phyloP scores from a whole-genome alignment of 2,888 invertebrate genomes.

The Leucophora obtusa region DNA sequence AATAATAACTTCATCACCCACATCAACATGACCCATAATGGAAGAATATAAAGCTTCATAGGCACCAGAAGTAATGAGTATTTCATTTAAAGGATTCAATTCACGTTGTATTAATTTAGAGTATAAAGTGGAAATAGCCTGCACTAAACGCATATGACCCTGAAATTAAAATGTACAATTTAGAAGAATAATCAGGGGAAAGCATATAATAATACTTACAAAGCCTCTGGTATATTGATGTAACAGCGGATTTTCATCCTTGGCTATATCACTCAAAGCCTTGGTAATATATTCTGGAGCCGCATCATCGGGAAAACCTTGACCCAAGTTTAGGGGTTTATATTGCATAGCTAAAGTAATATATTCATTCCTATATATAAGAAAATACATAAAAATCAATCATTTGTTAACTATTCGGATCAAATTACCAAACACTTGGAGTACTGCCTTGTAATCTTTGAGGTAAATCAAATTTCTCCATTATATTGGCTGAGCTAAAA shows the following conservation, averaged over 20 bases:
- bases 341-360: slow-evolving; percentile 88
- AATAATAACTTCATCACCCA: slow-evolving; percentile 94
- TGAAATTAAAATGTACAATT: slow-evolving; percentile 73
- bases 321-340: slow-evolving; percentile 95
- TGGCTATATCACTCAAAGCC: slow-evolving; percentile 84
- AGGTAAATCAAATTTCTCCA: slow-evolving; percentile 77
- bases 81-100: slow-evolving; percentile 91
- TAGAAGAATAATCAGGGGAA: slow-evolving; percentile 1
- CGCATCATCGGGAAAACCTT: slow-evolving; percentile 96
- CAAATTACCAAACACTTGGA: slow-evolving; percentile 75
- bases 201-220: slow-evolving; percentile 81
- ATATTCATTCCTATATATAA: slow-evolving; percentile 92
- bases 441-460: slow-evolving; percentile 76
- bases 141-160: slow-evolving; percentile 95
- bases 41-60: slow-evolving; percentile 95
- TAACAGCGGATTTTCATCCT: slow-evolving; percentile 85
- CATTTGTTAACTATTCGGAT: slow-evolving; percentile 2
- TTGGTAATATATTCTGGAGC: slow-evolving; percentile 90
- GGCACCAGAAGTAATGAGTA: slow-evolving; percentile 94
- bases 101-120: slow-evolving; percentile 86
- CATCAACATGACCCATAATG: slow-evolving; percentile 90
- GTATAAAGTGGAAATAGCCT: slow-evolving; percentile 90
- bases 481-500: slow-evolving; percentile 57
- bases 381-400: slow-evolving; percentile 6
- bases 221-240: slow-evolving; percentile 97